phyloP scores from a whole-genome alignment of 2,888 invertebrate species.

The Chydorus sphaericus region DNA sequence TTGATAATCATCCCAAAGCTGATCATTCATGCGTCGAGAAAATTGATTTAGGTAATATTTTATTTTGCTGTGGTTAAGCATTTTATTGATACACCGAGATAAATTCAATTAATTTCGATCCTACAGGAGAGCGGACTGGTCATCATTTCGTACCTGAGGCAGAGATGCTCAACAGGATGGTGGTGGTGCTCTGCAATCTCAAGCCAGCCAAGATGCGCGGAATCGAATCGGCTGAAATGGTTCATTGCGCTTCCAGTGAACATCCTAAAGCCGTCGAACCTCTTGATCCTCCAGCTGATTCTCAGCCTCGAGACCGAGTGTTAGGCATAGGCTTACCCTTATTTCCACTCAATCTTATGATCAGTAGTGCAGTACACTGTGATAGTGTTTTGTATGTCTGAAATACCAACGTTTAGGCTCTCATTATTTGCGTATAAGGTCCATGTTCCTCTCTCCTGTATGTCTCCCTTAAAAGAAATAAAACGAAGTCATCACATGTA shows the following conservation, averaged over 20 bases:
- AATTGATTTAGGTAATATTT: conserved; percentile 57
- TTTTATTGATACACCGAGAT: neutral
- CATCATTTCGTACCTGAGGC: conserved; percentile 35
- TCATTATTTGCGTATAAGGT: too few species aligned
- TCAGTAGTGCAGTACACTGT: too few species aligned
- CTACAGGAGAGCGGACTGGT: conserved; percentile 36
- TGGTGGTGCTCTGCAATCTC: conserved; percentile 40
- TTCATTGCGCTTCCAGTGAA: conserved; percentile 73
- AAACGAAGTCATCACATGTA: too few species aligned
- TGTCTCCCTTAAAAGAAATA: too few species aligned
- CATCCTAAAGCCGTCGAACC: conserved; percentile 68
- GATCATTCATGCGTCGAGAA: conserved; percentile 82
- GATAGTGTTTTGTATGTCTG: too few species aligned
- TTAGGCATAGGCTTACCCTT: too few species aligned
- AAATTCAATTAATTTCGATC: neutral
- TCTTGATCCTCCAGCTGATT: conserved; percentile 56
- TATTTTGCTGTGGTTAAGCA: neutral
- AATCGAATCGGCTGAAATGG: conserved; percentile 81
- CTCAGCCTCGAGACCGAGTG: conserved; percentile 69
- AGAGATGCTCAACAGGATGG: conserved; percentile 33
- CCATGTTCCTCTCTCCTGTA: too few species aligned
- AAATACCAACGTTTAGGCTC: too few species aligned
- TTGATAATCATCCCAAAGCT: conserved; percentile 77
- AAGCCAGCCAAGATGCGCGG: conserved; percentile 46
- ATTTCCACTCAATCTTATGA: too few species aligned